Conservation (phyloP, 92 coral and sea anemone genomes). For the Ricordea florida region DNA sequence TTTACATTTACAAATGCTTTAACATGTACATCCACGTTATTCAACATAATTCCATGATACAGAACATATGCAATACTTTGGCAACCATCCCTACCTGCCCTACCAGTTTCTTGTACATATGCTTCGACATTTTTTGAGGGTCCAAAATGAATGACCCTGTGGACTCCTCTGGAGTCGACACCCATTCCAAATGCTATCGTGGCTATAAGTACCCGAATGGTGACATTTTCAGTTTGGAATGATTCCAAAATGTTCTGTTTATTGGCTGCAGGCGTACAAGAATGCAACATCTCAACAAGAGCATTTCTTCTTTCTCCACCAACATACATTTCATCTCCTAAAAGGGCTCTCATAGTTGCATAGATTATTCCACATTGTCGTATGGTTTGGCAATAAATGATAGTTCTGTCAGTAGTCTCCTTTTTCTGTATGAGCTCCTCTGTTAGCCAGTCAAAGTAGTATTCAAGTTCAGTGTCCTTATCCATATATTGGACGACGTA, state of each 20-base stretch:
- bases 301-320: neutral
- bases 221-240: neutral
- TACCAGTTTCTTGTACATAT: constrained; percentile 25
- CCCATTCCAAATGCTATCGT: constrained; percentile 44
- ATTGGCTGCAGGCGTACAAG: constrained; percentile 33
- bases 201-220: constrained; percentile 23
- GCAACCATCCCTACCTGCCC: constrained; percentile 25
- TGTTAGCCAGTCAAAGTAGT: constrained; percentile 43
- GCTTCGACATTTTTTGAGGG: constrained; percentile 40
- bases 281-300: constrained; percentile 50
- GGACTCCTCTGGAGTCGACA: constrained; percentile 9
- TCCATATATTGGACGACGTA: constrained; percentile 48
- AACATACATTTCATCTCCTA: constrained; percentile 14
- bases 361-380: constrained; percentile 57
- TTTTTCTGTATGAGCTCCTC: constrained; percentile 20
- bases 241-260: constrained; percentile 26
- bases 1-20: neutral
- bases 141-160: constrained; percentile 29
- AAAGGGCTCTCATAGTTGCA: constrained; percentile 44
- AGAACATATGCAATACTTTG: constrained; percentile 10
- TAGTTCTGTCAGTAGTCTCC: constrained; percentile 31
- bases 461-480: constrained; percentile 40
- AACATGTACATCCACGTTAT: neutral
- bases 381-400: constrained; percentile 67
- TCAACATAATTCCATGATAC: neutral